Percentiles rank a stretch among this genome's conserved stretches.
These are phyloP conservation scores for Pantherophis alleghaniensis DNA, from an alignment of 2,797 vertebrate genomes.

Conservation along the genomic window DNA sequence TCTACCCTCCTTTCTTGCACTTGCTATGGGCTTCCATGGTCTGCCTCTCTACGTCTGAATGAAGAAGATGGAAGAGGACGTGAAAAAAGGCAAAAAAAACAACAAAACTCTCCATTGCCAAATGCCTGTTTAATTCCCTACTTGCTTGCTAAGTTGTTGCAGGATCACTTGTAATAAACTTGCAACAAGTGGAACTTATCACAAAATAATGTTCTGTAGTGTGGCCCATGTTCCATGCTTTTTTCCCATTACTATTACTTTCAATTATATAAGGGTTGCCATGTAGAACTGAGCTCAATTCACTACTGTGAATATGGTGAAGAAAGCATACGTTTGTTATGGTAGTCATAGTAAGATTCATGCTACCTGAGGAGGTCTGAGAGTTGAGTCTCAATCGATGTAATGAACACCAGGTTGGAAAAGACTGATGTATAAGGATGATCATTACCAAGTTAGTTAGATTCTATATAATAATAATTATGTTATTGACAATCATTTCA, in stretches of 20 bases:
- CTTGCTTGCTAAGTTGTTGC: not conserved
- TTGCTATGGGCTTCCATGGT: not conserved
- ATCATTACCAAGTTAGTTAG: not conserved
- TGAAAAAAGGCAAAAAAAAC: not conserved
- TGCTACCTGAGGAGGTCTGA: not conserved
- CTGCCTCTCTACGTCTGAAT: not conserved
- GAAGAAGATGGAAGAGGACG: not conserved
- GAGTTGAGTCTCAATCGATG: not conserved
- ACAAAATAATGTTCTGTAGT: not conserved
- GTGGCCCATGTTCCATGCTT: not conserved
- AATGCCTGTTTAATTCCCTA: not conserved
- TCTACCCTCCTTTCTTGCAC: not conserved
- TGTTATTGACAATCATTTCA: too few relatives aligned
- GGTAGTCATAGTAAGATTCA: not conserved
- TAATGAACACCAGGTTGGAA: not conserved
- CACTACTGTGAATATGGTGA: not conserved
- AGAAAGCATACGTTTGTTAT: not conserved
- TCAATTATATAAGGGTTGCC: not conserved
- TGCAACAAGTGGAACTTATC: not conserved
- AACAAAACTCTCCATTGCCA: not conserved
- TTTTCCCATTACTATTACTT: not conserved
- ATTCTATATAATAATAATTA: not conserved
- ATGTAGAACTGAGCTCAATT: not conserved
- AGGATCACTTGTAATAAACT: not conserved
- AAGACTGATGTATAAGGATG: not conserved